Conservation (phyloP, 2,888 invertebrate species). For the Meteorus colon region DNA sequence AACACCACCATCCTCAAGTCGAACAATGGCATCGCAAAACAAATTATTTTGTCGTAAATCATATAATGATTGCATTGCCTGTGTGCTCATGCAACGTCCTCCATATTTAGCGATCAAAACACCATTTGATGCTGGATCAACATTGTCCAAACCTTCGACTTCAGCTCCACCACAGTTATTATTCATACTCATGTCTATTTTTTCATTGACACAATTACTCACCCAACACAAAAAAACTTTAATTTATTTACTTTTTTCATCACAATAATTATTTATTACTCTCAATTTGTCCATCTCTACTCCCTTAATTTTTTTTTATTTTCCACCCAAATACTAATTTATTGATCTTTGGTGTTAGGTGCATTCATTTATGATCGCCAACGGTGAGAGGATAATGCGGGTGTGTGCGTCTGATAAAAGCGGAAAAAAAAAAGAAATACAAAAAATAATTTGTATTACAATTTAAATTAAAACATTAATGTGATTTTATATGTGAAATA, state of each 20-base stretch:
- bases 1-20: constrained; percentile 86
- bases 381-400: not conserved
- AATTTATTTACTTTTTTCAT: not conserved
- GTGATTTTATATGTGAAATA: constrained; percentile 56
- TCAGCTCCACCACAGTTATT: not conserved
- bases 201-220: not conserved
- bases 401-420: not conserved
- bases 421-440: not conserved
- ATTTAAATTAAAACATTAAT: constrained; percentile 6
- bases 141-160: constrained; percentile 36
- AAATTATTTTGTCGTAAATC: constrained; percentile 88
- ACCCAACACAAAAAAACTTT: not conserved
- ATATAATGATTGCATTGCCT: constrained; percentile 88
- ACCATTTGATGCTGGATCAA: constrained; percentile 45
- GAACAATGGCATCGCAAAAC: constrained; percentile 89
- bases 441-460: not conserved
- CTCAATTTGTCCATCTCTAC: not conserved
- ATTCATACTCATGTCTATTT: constrained; percentile 30
- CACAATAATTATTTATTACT: not conserved
- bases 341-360: not conserved
- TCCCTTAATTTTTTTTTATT: not conserved
- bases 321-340: not conserved
- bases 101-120: constrained; percentile 68
- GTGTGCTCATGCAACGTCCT: constrained; percentile 86
- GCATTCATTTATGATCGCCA: not conserved